Conservation (phyloP, 2,888 invertebrate species). For the Ditula angustiorana region DNA sequence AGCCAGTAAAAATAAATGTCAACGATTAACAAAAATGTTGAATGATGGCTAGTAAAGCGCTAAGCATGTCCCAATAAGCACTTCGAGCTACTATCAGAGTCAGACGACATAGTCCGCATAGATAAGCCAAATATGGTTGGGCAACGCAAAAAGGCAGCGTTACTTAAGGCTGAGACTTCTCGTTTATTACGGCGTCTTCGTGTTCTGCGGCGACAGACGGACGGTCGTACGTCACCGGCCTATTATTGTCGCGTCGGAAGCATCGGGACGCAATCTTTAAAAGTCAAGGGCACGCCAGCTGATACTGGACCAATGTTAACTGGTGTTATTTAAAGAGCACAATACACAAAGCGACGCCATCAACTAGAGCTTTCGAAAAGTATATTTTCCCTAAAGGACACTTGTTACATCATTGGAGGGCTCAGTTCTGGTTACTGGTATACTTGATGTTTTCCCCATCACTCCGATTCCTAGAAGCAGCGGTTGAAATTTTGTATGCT, state of each 20-base stretch:
- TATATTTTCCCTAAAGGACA: constrained; percentile 72
- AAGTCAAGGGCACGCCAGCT: constrained; percentile 76
- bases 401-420: constrained; percentile 46
- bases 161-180: constrained; percentile 45
- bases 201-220: constrained; percentile 43
- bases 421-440: constrained; percentile 12
- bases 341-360: constrained; percentile 59
- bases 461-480: constrained; percentile 19
- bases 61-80: constrained; percentile 34
- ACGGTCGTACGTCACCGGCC: constrained; percentile 53
- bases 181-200: constrained; percentile 11
- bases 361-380: constrained; percentile 75
- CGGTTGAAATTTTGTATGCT: constrained; percentile 13
- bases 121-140: constrained; percentile 47
- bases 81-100: constrained; percentile 36
- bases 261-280: constrained; percentile 72
- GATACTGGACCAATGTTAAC: constrained; percentile 83
- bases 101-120: constrained; percentile 43
- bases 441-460: constrained; percentile 9
- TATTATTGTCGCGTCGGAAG: constrained; percentile 79
- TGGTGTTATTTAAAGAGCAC: constrained; percentile 84
- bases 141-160: constrained; percentile 47
- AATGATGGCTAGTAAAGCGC: constrained; percentile 27
- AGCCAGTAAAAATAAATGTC: constrained; percentile 17
- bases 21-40: constrained; percentile 36